A percentile compares a stretch with the other conserved stretches of the same genome.
These are phyloP conservation scores for Holothuria leucospilota DNA, from an alignment of 53 echinoderm and acorn worm genomes.

Conservation along the genomic window DNA sequence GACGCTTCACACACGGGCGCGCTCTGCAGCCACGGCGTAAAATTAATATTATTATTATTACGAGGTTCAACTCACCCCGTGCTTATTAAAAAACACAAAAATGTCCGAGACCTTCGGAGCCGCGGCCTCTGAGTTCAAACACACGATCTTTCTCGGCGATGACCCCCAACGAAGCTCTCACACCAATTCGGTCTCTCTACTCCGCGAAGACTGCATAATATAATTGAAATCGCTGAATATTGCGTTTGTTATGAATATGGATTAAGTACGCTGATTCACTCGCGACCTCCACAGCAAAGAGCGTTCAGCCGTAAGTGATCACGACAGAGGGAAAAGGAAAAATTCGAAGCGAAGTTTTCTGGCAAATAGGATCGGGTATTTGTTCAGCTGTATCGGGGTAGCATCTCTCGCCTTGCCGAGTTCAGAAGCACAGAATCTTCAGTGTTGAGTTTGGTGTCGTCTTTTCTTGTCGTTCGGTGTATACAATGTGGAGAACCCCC, in stretches of 20 bases:
- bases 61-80: constrained; percentile 52
- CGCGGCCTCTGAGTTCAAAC: constrained; percentile 32
- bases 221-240: constrained; percentile 55
- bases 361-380: constrained; percentile 34
- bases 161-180: constrained; percentile 49
- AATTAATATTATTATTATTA: constrained; percentile 42
- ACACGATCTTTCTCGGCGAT: constrained; percentile 27
- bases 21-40: constrained; percentile 39
- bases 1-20: constrained; percentile 45
- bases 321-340: constrained; percentile 13
- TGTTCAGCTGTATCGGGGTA: constrained; percentile 41
- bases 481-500: constrained; percentile 16
- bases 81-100: not conserved
- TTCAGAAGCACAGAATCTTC: constrained; percentile 12
- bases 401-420: constrained; percentile 20
- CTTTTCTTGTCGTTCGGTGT: constrained; percentile 17
- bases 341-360: constrained; percentile 38
- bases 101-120: constrained; percentile 29
- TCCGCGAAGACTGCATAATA: constrained; percentile 53
- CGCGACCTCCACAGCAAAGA: constrained; percentile 45
- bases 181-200: constrained; percentile 35
- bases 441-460: constrained; percentile 6
- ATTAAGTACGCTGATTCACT: constrained; percentile 45
- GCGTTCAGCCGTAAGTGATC: constrained; percentile 48
- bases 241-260: constrained; percentile 54